Conservation (phyloP, 2,113 vertebrate genomes). For the Pachyramphus minor region DNA sequence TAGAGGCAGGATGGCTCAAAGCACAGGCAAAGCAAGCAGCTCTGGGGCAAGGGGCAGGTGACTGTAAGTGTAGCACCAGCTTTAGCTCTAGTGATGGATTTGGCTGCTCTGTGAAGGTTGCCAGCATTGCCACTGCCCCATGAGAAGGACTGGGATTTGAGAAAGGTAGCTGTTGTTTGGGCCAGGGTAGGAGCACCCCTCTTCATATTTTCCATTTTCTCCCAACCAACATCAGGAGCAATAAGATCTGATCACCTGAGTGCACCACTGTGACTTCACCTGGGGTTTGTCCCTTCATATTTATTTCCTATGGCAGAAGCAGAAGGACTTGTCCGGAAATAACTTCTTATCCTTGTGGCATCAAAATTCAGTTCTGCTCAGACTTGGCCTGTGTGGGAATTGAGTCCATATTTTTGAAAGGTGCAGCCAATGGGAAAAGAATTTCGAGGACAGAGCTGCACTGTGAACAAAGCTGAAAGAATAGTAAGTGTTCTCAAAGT, state of each 20-base stretch:
- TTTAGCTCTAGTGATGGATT: background rate
- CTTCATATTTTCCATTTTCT: background rate
- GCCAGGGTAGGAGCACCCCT: background rate
- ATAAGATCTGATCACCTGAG: background rate
- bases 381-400: background rate
- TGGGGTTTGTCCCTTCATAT: background rate
- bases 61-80: background rate
- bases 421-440: background rate
- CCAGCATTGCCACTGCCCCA: background rate
- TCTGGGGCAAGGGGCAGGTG: background rate
- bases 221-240: background rate
- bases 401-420: background rate
- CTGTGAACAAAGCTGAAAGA: background rate
- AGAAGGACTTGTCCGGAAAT: background rate
- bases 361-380: background rate
- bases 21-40: background rate
- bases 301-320: background rate
- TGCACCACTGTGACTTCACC: background rate
- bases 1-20: background rate
- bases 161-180: background rate
- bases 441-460: background rate
- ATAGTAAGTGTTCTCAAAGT: background rate
- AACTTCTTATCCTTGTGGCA: background rate
- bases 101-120: background rate
- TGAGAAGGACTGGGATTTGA: background rate